Percentiles rank a stretch among this genome's conserved stretches.
Evolutionary conservation across 2,113 vertebrate species (phyloP).

Genomic region (Micromys minutus): DNA sequence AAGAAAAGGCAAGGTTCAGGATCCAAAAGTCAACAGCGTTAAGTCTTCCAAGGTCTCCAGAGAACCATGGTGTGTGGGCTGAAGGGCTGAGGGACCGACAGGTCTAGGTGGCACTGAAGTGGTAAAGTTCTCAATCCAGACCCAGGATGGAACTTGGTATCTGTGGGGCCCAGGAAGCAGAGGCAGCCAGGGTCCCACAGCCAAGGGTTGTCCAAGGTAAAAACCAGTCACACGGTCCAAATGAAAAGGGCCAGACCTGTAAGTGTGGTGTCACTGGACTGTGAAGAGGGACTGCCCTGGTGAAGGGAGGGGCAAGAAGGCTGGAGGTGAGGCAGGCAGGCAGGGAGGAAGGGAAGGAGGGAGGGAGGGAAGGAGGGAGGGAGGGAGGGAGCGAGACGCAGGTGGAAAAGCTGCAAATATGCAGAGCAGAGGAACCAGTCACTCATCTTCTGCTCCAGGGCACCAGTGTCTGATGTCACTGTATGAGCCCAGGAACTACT

Average conservation of each 20-base stretch:
- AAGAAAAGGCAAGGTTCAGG: neutral
- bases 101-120: too few species aligned
- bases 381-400: neutral
- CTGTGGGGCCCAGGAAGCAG: neutral
- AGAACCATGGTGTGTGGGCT: neutral
- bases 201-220: accelerated
- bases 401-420: too few species aligned
- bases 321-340: neutral
- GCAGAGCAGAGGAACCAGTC: neutral
- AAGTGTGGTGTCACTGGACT: neutral
- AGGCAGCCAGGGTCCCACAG: neutral
- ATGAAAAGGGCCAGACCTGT: neutral
- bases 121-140: neutral
- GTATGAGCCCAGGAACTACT: neutral
- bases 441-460: neutral
- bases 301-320: neutral
- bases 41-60: neutral
- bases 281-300: neutral
- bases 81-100: neutral
- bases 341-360: neutral
- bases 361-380: neutral
- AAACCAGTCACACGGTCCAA: accelerated
- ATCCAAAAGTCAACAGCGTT: neutral
- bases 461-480: neutral
- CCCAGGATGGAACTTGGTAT: neutral